These are phyloP conservation scores for Eurystomus gularis DNA, from an alignment of 2,113 vertebrate genomes.

Conservation along the genomic window DNA sequence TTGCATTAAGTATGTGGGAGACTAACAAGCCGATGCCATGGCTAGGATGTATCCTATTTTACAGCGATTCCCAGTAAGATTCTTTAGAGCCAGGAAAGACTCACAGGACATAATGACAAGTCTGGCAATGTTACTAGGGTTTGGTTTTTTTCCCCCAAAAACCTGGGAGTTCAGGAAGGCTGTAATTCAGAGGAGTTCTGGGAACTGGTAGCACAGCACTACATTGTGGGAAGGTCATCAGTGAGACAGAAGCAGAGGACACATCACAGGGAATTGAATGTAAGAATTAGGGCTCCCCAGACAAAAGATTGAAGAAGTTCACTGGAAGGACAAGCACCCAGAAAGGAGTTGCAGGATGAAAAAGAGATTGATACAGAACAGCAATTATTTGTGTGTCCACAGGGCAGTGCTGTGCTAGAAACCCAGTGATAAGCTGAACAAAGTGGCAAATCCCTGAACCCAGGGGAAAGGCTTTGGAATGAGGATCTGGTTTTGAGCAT, in stretches of 20 bases:
- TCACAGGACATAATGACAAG: neutral
- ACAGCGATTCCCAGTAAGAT: too few species aligned
- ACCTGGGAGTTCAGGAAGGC: neutral
- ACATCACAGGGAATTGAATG: neutral
- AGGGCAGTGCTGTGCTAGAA: neutral
- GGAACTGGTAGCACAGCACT: neutral
- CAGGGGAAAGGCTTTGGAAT: neutral
- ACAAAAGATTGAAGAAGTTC: neutral
- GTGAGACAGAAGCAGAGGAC: neutral
- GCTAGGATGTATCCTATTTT: accelerated
- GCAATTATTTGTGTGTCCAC: neutral
- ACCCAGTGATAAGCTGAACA: neutral
- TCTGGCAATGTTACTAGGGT: neutral
- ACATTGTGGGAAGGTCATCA: neutral
- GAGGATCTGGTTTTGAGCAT: neutral
- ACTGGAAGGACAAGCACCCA: neutral
- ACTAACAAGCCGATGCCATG: neutral
- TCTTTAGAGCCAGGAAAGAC: neutral
- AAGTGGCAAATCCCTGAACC: neutral
- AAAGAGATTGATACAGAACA: neutral
- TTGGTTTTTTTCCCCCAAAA: neutral
- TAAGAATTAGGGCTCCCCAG: neutral
- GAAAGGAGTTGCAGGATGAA: neutral
- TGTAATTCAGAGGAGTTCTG: neutral
- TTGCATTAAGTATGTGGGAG: neutral